phyloP scores from a whole-genome alignment of 1,140 invertebrate species.

The Drosophila oshimai region DNA sequence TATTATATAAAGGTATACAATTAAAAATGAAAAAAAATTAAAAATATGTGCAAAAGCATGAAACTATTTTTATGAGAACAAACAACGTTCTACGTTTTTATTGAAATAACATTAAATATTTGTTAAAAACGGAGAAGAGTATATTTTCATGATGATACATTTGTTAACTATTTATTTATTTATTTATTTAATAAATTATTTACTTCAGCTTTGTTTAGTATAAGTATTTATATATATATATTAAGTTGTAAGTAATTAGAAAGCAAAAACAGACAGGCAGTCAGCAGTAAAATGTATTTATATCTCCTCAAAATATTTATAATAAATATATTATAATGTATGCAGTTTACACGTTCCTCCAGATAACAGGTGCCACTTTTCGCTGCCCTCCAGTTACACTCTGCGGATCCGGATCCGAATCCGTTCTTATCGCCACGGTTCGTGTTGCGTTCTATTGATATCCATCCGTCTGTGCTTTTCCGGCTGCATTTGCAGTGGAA shows the following conservation, averaged over 20 bases:
- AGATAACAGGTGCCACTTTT: conserved; percentile 38
- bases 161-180: too few species aligned
- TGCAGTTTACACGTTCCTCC: background rate
- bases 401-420: conserved; percentile 7
- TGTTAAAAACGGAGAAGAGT: too few species aligned
- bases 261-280: background rate
- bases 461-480: conserved; percentile 33
- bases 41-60: too few species aligned
- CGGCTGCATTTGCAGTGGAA: conserved; percentile 14
- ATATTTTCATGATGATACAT: too few species aligned
- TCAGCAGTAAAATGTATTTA: background rate
- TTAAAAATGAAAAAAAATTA: too few species aligned
- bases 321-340: conserved; percentile 4
- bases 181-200: too few species aligned
- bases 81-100: too few species aligned
- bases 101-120: too few species aligned
- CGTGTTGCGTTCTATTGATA: conserved; percentile 31
- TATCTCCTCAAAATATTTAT: background rate
- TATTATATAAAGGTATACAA: background rate
- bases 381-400: background rate
- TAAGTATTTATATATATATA: too few species aligned
- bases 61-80: too few species aligned
- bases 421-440: conserved; percentile 18
- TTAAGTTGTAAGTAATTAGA: background rate
- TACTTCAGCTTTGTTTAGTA: too few species aligned